Percentiles rank a stretch among this genome's conserved stretches.
These are phyloP conservation scores for Papilio dardanus DNA, from an alignment of 1,140 invertebrate species.

Conservation along the genomic window DNA sequence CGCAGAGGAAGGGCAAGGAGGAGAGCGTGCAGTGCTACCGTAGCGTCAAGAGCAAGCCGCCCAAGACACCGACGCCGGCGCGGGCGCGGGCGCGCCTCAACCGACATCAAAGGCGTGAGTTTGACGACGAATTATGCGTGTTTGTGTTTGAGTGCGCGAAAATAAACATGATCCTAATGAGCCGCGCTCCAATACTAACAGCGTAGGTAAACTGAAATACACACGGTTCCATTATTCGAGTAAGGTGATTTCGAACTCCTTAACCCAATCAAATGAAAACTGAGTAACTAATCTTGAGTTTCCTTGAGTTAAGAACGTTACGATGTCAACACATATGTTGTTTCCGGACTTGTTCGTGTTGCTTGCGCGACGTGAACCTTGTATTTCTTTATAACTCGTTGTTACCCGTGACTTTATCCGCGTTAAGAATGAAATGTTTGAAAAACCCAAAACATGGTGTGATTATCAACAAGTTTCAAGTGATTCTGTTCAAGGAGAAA, in stretches of 20 bases:
- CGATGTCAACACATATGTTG: neutral
- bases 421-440: too few species aligned
- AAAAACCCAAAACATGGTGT: too few species aligned
- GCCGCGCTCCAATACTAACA: conserved; percentile 36
- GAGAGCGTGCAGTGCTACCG: conserved; percentile 60
- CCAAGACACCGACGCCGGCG: conserved; percentile 72
- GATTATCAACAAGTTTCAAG: too few species aligned
- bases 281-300: neutral
- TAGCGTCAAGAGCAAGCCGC: conserved; percentile 66
- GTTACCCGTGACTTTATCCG: too few species aligned
- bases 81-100: conserved; percentile 62
- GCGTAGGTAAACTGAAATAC: neutral
- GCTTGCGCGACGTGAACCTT: neutral
- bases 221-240: neutral
- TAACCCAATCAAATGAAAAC: too few species aligned
- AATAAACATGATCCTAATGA: conserved; percentile 59
- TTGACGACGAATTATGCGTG: conserved; percentile 37
- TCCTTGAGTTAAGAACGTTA: neutral
- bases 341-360: neutral
- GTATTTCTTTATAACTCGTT: neutral
- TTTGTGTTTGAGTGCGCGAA: conserved; percentile 47
- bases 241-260: neutral
- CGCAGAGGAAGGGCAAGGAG: conserved; percentile 63
- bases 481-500: too few species aligned
- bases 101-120: conserved; percentile 74